Percentiles rank a stretch among this genome's conserved stretches.
These are phyloP conservation scores for Ageneiosus marmoratus DNA, from an alignment of 2,113 vertebrate genomes.

Conservation along the genomic window DNA sequence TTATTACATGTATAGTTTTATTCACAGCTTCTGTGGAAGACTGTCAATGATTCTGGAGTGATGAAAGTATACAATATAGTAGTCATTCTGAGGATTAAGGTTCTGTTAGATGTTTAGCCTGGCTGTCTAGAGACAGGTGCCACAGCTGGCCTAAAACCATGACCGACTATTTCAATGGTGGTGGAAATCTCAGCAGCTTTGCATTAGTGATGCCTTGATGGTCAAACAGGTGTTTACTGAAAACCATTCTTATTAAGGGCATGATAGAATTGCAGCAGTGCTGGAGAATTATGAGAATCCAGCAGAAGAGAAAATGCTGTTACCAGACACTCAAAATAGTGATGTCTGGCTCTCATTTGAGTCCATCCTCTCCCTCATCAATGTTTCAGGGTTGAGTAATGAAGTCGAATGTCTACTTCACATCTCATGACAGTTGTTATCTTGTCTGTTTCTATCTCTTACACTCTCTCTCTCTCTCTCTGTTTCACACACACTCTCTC, in stretches of 20 bases:
- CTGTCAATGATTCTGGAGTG: neutral
- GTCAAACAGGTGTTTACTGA: conserved; percentile 15
- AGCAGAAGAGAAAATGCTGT: conserved; percentile 5
- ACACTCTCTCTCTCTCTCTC: neutral
- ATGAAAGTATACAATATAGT: neutral
- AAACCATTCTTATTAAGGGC: conserved; percentile 6
- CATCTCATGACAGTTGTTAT: conserved; percentile 42
- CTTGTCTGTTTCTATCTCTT: conserved; percentile 34
- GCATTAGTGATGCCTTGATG: neutral
- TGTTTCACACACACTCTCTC: neutral
- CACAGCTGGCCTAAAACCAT: conserved; percentile 3
- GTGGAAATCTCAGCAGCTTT: neutral
- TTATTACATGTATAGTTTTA: neutral
- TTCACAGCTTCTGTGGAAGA: neutral
- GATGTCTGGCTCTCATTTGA: conserved; percentile 41
- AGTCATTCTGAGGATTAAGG: neutral
- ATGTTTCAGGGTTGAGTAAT: conserved; percentile 54
- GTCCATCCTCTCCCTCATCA: conserved; percentile 52
- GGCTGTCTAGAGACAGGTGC: neutral
- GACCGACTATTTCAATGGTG: neutral
- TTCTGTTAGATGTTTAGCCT: neutral
- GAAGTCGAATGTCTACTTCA: conserved; percentile 51
- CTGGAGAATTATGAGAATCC: conserved; percentile 11
- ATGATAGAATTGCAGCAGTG: neutral
- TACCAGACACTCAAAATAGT: conserved; percentile 34